These are phyloP conservation scores for Lepidochitona cinerea DNA, from an alignment of 2,888 invertebrate genomes.

Conservation along the genomic window DNA sequence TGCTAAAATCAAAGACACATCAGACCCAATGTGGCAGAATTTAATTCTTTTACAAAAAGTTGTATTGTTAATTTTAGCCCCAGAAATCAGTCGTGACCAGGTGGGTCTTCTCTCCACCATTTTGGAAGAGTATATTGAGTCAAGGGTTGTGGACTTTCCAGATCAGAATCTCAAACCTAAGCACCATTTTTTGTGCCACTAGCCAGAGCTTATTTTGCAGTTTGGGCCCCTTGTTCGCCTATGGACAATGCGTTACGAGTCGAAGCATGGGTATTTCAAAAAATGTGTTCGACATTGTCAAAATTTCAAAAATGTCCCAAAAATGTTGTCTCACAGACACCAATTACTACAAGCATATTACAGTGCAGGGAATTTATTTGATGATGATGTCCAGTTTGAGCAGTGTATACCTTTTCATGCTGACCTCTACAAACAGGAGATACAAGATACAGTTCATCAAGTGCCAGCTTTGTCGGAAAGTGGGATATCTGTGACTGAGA, in stretches of 20 bases:
- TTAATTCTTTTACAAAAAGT: neutral
- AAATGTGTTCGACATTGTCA: constrained; percentile 6
- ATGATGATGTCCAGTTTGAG: neutral
- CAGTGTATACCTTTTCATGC: neutral
- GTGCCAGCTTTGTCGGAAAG: neutral
- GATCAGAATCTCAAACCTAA: neutral
- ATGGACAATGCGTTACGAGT: constrained; percentile 9
- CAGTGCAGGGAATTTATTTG: constrained; percentile 6
- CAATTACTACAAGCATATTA: constrained; percentile 8
- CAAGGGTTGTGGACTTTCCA: neutral
- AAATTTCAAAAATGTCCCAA: constrained; percentile 12
- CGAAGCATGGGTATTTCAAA: constrained; percentile 12
- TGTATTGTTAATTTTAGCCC: neutral
- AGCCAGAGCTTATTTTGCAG: constrained; percentile 3
- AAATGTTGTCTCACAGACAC: constrained; percentile 1
- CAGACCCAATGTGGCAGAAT: neutral
- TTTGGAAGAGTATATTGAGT: neutral
- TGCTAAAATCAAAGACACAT: neutral
- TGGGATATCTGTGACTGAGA: neutral
- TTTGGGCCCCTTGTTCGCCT: constrained; percentile 4
- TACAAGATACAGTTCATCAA: too few relatives aligned
- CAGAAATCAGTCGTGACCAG: neutral
- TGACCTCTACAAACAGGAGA: neutral
- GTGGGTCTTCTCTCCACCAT: neutral
- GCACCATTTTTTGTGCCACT: constrained; percentile 6